Conservation (phyloP, 2,113 vertebrate species). For the Puma concolor region DNA sequence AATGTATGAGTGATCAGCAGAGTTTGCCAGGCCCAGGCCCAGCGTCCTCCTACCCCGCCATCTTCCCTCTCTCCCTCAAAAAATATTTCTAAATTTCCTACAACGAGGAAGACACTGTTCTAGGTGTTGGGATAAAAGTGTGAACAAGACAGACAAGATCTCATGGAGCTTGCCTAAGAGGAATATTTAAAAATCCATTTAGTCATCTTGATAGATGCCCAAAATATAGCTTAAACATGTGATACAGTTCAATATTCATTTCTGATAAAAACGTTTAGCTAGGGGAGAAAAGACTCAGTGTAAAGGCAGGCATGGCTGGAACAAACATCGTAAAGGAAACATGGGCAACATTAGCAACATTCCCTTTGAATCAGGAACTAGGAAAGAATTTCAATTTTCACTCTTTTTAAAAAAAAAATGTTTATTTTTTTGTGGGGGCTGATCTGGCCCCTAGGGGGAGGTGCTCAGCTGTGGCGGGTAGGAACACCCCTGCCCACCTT, state of each 20-base stretch:
- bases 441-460: fast-evolving
- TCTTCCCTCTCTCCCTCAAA: too few relatives aligned
- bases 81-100: background rate
- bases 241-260: background rate
- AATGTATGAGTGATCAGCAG: too few relatives aligned
- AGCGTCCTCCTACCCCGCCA: too few relatives aligned
- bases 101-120: background rate
- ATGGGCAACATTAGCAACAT: background rate
- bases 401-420: too few relatives aligned
- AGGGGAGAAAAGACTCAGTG: background rate
- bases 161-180: background rate
- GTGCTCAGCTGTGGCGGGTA: background rate
- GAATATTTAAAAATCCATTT: background rate
- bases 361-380: background rate
- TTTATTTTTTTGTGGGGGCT: background rate
- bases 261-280: background rate
- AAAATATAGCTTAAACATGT: background rate
- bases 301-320: background rate
- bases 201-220: background rate
- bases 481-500: fast-evolving
- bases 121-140: background rate
- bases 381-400: background rate
- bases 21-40: too few relatives aligned
- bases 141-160: background rate
- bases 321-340: background rate